These are phyloP conservation scores for Paramuricea clavata DNA, from an alignment of 92 coral and sea anemone genomes.

Conservation along the genomic window DNA sequence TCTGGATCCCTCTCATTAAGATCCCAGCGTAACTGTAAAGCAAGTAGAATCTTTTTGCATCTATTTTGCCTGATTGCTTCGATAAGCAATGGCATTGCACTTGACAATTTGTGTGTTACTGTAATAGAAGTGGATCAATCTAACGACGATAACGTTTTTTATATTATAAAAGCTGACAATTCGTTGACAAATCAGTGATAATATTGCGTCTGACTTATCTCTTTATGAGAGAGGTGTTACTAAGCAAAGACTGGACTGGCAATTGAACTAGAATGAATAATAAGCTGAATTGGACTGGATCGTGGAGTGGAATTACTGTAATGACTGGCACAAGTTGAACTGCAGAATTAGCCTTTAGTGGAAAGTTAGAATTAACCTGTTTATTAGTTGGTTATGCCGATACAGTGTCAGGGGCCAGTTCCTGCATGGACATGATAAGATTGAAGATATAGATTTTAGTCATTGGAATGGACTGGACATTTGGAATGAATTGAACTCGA, in stretches of 20 bases:
- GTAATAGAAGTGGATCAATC: background rate
- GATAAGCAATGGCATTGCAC: conserved; percentile 78
- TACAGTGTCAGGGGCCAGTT: too few species aligned
- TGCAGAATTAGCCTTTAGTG: too few species aligned
- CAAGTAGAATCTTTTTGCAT: conserved; percentile 78
- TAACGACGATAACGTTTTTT: background rate
- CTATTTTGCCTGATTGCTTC: conserved; percentile 74
- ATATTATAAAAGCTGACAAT: background rate
- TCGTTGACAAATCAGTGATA: background rate
- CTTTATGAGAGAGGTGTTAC: background rate
- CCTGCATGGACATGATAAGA: too few species aligned
- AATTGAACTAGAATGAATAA: background rate
- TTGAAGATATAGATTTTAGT: too few species aligned
- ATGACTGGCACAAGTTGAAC: too few species aligned
- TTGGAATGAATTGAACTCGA: too few species aligned
- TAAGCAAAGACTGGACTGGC: background rate
- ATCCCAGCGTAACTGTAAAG: conserved; percentile 77
- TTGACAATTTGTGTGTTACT: background rate
- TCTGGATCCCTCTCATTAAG: conserved; percentile 73
- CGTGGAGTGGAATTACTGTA: background rate
- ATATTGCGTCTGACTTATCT: background rate
- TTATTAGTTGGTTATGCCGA: too few species aligned
- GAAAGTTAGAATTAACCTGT: too few species aligned
- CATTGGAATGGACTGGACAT: too few species aligned
- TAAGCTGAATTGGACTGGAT: background rate